Evolutionary conservation across 2,113 vertebrate species (phyloP).

Genomic region (Tragelaphus scriptus): DNA sequence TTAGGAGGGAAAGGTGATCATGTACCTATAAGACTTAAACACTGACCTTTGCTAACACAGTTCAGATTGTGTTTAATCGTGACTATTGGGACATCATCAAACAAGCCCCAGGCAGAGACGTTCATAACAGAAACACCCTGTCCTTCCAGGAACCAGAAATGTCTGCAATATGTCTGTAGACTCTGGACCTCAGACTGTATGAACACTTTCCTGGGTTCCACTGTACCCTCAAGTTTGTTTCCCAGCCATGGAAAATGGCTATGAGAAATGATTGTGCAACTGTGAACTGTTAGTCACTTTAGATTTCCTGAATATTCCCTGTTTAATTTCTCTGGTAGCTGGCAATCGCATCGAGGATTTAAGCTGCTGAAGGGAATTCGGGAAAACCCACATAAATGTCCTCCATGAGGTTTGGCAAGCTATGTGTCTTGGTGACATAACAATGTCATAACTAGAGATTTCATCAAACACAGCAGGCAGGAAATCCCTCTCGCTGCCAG

Average conservation of each 20-base stretch:
- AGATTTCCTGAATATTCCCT: conserved; percentile 62
- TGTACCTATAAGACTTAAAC: neutral
- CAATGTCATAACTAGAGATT: conserved; percentile 48
- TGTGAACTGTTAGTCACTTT: conserved; percentile 60
- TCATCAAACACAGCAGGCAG: conserved; percentile 58
- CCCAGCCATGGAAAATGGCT: conserved; percentile 61
- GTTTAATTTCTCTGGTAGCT: conserved; percentile 58
- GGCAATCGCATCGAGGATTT: conserved; percentile 52
- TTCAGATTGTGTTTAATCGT: neutral
- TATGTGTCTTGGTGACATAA: conserved; percentile 43
- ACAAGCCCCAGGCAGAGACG: neutral
- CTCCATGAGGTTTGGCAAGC: conserved; percentile 65
- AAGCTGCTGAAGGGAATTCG: conserved; percentile 59
- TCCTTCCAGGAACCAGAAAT: conserved; percentile 40
- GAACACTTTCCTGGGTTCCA: neutral
- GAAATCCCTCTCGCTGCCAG: conserved; percentile 48
- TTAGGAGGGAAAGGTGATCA: neutral
- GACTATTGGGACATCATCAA: neutral
- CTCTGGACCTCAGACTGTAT: neutral
- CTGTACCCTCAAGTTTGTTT: neutral
- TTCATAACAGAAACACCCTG: neutral
- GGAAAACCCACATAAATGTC: conserved; percentile 72
- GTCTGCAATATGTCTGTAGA: neutral
- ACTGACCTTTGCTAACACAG: neutral
- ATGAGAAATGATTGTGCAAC: conserved; percentile 48